phyloP scores from a whole-genome alignment of 2,797 vertebrate genomes.

The Mastacembelus armatus region DNA sequence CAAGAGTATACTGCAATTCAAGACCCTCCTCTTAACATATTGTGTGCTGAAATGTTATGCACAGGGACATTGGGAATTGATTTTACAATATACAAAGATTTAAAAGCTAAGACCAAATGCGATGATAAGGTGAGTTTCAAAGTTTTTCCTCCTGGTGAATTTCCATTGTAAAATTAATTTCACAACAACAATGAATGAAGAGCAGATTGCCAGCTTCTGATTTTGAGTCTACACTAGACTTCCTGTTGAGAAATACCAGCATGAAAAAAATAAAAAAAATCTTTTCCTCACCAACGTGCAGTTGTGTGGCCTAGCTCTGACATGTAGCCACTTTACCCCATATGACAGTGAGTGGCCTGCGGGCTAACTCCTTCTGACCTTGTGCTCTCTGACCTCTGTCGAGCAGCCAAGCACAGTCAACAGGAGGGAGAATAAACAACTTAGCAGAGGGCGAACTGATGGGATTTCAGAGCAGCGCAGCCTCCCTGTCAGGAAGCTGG shows the following conservation, averaged over 20 bases:
- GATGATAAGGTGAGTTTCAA: neutral
- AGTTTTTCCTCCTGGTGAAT: neutral
- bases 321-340: conserved; percentile 15
- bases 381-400: conserved; percentile 58
- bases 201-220: conserved; percentile 14
- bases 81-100: neutral
- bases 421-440: conserved; percentile 67
- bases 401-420: conserved; percentile 63
- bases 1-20: neutral
- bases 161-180: conserved; percentile 2
- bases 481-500: conserved; percentile 15
- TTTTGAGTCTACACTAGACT: neutral
- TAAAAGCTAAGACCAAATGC: neutral
- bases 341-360: conserved; percentile 28
- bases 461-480: conserved; percentile 52
- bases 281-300: neutral
- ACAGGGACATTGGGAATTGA: neutral
- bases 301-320: neutral
- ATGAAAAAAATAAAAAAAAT: neutral
- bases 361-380: conserved; percentile 59
- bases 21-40: neutral
- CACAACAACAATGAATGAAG: conserved; percentile 6
- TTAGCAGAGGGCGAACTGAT: conserved; percentile 54
- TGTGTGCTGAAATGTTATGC: neutral
- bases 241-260: conserved; percentile 40